phyloP scores from a whole-genome alignment of 2,113 vertebrate genomes.

The Nanorana parkeri region DNA sequence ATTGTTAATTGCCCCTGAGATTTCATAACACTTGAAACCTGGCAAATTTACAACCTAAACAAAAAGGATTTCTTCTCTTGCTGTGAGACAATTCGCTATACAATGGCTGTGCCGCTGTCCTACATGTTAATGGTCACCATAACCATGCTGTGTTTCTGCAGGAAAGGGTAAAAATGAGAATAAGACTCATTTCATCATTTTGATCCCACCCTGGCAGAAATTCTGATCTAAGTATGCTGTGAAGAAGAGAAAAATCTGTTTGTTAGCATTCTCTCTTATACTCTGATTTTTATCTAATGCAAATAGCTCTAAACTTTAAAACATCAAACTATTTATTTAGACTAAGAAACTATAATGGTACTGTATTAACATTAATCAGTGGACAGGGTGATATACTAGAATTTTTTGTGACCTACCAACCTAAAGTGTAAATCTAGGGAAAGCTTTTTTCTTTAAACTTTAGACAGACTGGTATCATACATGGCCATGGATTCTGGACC shows the following conservation, averaged over 20 bases:
- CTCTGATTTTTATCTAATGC: background rate
- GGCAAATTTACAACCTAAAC: constrained; percentile 46
- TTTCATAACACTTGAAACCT: constrained; percentile 53
- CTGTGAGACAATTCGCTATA: constrained; percentile 41
- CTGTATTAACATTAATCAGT: too few relatives aligned
- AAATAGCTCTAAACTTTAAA: too few relatives aligned
- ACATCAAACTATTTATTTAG: too few relatives aligned
- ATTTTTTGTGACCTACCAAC: too few relatives aligned
- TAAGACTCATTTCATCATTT: constrained; percentile 22
- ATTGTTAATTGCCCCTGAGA: constrained; percentile 52
- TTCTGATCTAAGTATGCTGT: constrained; percentile 13
- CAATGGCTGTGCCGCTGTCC: constrained; percentile 16
- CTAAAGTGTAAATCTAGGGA: too few relatives aligned
- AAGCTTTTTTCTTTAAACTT: too few relatives aligned
- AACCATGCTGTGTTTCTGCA: constrained; percentile 31
- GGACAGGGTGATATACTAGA: too few relatives aligned
- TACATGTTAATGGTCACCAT: constrained; percentile 35
- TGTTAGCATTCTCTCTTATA: background rate
- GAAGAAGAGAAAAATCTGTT: background rate
- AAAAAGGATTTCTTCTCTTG: constrained; percentile 35
- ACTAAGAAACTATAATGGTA: too few relatives aligned
- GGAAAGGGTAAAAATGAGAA: constrained; percentile 1
- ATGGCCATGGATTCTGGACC: too few relatives aligned
- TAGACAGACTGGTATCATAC: too few relatives aligned
- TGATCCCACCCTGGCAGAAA: background rate